Conservation (phyloP, 2,113 vertebrate genomes). For the Girardinichthys multiradiatus region DNA sequence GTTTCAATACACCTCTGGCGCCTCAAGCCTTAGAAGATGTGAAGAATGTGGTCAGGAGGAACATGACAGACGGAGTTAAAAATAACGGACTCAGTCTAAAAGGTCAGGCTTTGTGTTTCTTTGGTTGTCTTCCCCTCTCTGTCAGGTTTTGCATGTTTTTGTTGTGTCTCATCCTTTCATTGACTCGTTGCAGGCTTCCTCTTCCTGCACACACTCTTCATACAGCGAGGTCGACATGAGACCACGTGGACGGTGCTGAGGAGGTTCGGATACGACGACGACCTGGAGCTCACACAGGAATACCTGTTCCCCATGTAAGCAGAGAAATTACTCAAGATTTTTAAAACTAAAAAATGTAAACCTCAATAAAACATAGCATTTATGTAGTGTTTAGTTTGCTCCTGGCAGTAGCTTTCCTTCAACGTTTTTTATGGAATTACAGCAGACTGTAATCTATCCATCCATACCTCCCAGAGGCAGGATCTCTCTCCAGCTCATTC, state of each 20-base stretch:
- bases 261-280: constrained; percentile 95
- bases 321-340: background rate
- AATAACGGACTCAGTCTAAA: constrained; percentile 95
- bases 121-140: background rate
- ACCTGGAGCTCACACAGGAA: constrained; percentile 94
- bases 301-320: constrained; percentile 95
- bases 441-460: no score
- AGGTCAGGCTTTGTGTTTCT: constrained; percentile 75
- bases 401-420: no score
- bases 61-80: constrained; percentile 92
- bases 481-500: no score
- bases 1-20: constrained; percentile 97
- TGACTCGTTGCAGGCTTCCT: constrained; percentile 86
- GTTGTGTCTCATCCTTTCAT: background rate
- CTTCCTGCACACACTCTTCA: constrained; percentile 98
- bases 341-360: background rate
- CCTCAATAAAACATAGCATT: background rate
- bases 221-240: constrained; percentile 96
- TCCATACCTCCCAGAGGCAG: no score
- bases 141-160: background rate
- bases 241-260: constrained; percentile 98
- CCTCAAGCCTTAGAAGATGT: constrained; percentile 97
- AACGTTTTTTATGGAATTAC: no score
- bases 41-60: constrained; percentile 97
- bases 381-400: background rate